Conservation (phyloP, 2,797 vertebrate genomes). For the Falco naumanni region DNA sequence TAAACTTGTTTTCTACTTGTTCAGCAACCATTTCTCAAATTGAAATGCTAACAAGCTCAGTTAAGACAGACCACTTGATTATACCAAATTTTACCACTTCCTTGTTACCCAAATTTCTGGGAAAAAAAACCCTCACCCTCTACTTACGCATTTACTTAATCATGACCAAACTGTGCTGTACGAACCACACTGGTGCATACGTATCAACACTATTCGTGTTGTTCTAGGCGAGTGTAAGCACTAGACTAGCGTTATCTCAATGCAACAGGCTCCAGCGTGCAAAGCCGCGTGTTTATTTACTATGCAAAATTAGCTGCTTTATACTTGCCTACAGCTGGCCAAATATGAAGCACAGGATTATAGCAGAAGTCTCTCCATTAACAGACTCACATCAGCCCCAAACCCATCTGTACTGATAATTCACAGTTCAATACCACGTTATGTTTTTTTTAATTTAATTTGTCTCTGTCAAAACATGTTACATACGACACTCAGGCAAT, state of each 20-base stretch:
- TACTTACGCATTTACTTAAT: conserved; percentile 22
- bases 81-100: conserved; percentile 47
- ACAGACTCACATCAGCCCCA: neutral
- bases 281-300: neutral
- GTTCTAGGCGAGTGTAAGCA: neutral
- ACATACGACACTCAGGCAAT: neutral
- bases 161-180: neutral
- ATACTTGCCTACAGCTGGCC: neutral
- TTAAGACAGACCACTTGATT: neutral
- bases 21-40: conserved; percentile 5
- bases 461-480: neutral
- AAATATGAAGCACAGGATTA: neutral
- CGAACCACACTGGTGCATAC: neutral
- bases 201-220: neutral
- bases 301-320: neutral
- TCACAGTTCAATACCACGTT: neutral
- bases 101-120: conserved; percentile 28
- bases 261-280: neutral
- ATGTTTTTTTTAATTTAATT: neutral
- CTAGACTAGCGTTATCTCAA: conserved; percentile 36
- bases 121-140: neutral
- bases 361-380: neutral
- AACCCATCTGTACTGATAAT: neutral
- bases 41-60: neutral
- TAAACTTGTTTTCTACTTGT: neutral